Percentiles rank a stretch among this genome's conserved stretches.
Conservation (phyloP, 92 coral and sea anemone species). For the Metridium senile region DNA sequence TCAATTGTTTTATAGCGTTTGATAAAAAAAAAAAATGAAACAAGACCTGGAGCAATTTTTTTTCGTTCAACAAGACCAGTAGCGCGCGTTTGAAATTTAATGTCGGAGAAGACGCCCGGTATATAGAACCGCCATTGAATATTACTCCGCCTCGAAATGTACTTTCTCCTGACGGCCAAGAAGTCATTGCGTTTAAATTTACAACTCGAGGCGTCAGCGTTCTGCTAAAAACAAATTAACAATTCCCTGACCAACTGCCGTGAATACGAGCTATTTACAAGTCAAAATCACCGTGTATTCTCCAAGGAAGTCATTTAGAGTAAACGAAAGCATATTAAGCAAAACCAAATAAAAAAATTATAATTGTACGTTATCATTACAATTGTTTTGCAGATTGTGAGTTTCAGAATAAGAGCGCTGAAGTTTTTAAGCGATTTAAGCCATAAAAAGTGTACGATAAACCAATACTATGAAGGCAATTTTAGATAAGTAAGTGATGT, state of each 20-base stretch:
- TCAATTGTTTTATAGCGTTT: too few species aligned
- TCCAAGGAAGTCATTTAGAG: slow-evolving; percentile 16
- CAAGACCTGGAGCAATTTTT: too few species aligned
- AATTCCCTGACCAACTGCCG: slow-evolving; percentile 14
- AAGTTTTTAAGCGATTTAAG: neutral
- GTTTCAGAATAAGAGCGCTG: neutral
- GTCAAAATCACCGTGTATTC: slow-evolving; percentile 3
- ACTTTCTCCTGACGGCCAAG: neutral
- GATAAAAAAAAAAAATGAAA: too few species aligned
- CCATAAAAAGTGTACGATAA: neutral
- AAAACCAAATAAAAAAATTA: slow-evolving; percentile 8
- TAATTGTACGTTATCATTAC: neutral
- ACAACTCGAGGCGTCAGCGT: neutral
- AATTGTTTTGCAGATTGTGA: neutral
- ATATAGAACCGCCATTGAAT: neutral
- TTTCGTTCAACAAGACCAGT: slow-evolving; percentile 4
- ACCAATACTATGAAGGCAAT: neutral
- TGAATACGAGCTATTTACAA: slow-evolving; percentile 10
- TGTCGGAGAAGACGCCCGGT: neutral
- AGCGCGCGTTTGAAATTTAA: neutral
- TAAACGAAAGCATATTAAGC: neutral
- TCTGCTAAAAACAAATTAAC: neutral
- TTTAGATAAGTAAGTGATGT: neutral
- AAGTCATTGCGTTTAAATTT: neutral
- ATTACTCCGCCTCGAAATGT: neutral